Base-by-base conservation (phyloP, 2,888 invertebrate genomes). In the Andrena haemorrhoa region DNA sequence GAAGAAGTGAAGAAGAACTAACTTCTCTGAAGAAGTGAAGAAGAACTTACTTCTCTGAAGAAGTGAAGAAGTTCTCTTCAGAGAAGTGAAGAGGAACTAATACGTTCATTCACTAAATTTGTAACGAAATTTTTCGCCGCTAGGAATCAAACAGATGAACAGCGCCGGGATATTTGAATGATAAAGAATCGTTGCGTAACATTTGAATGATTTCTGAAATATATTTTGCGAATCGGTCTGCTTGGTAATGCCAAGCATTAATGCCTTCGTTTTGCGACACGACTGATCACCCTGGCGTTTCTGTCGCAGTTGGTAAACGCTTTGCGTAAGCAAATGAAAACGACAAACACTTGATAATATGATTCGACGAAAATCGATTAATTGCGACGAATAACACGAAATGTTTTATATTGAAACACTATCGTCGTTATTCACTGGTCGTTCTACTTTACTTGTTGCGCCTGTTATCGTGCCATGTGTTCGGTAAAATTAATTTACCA, bases 281-380 rank as follows among this genome's bases (percentile, higher is more conserved):
- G 7, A 29, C n/a, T 53, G 23, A 16, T 53, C 53, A 58, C 26
- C 1, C 5, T 20, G 41, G 20, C 5, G 10, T 72, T 70, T 33
- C 29, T 58, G 47, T 51, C 31, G 23, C 23, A 20, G 58, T 56
- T 60, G 16, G 53, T 63, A 61, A 68, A 63, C 47, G 68, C 16
- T 66, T 20, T 58, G 35, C 26, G 49, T 53, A 49, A 64, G 69
- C 16, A 58, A 75, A 70, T 69, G 8, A 29, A 51, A 29, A 33
- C 65, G 79, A 84, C 71, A 84, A 79, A 71, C 66, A 53, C 47
- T 53, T 60, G 84, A 77, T 84, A 79, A 76, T 64, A 49, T 16
- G 31, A 71, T 84, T 79, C 84, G 2, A 29, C 61, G 74, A 80
- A 83, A 23, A 68, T 61, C 64, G 29, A 61, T 61, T 69, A 31